Evolutionary conservation across 2,888 invertebrate species (phyloP).

Genomic region (Malthinus seriepunctatus): DNA sequence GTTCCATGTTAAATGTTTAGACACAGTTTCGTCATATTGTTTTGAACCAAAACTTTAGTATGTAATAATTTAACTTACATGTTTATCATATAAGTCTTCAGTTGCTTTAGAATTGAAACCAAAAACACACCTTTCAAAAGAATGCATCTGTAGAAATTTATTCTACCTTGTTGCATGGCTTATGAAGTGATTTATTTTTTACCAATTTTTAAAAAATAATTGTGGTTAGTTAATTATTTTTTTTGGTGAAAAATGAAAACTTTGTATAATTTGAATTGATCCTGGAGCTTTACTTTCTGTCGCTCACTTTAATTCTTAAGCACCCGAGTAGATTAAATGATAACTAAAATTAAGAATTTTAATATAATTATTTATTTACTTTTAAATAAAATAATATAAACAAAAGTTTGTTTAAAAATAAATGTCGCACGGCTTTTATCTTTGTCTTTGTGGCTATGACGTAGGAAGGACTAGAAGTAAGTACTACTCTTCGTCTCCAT

Average conservation of each 20-base stretch:
- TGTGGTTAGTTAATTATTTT: too few relatives aligned
- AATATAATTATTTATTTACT: not conserved
- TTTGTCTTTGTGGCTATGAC: slow-evolving; percentile 51
- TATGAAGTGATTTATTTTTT: too few relatives aligned
- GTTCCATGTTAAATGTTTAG: slow-evolving; percentile 26
- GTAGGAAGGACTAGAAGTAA: slow-evolving; percentile 59
- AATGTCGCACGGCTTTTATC: slow-evolving; percentile 54
- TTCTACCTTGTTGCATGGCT: too few relatives aligned
- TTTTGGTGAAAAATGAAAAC: too few relatives aligned
- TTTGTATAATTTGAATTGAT: too few relatives aligned
- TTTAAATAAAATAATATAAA: slow-evolving; percentile 5
- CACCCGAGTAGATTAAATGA: slow-evolving; percentile 15
- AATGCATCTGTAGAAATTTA: too few relatives aligned
- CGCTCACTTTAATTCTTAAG: slow-evolving; percentile 21
- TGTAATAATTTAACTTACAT: not conserved
- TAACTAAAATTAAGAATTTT: not conserved
- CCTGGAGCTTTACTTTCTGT: slow-evolving; percentile 13
- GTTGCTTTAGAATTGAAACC: not conserved
- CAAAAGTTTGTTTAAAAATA: slow-evolving; percentile 21
- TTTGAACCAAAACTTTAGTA: slow-evolving; percentile 17
- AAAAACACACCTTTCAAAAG: too few relatives aligned
- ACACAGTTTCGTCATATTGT: slow-evolving; percentile 29
- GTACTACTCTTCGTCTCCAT: slow-evolving; percentile 37
- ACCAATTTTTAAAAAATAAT: too few relatives aligned
- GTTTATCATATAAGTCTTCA: not conserved